Conservation (phyloP, 2,888 invertebrate genomes). For the Invenusta paracnida region DNA sequence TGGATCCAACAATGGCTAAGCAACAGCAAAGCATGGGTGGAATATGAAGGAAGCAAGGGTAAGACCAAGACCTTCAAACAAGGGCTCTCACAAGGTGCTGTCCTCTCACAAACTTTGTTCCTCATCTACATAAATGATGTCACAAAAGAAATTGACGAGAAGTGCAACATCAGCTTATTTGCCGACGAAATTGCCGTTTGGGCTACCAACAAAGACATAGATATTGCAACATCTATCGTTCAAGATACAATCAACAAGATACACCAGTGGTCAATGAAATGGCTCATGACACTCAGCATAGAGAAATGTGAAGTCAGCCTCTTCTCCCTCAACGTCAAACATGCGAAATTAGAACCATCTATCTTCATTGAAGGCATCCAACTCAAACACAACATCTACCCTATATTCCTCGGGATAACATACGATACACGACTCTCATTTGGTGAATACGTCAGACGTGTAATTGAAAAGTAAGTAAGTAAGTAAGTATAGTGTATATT, state of each 20-base stretch:
- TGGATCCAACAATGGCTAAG: background rate
- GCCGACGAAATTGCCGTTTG: background rate
- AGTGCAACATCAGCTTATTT: background rate
- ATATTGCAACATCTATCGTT: background rate
- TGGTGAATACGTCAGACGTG: background rate
- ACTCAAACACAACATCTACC: background rate
- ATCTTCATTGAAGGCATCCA: background rate
- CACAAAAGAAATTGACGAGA: background rate
- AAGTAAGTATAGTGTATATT: no score
- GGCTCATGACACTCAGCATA: background rate
- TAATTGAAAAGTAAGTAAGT: background rate
- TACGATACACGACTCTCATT: background rate
- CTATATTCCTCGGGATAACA: background rate
- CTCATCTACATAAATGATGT: slow-evolving; percentile 3
- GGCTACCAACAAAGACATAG: background rate
- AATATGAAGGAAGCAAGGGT: background rate
- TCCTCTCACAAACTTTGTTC: background rate
- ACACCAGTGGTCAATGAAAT: background rate
- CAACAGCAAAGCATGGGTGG: background rate
- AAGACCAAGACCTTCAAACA: background rate
- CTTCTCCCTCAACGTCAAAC: background rate
- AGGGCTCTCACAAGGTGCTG: background rate
- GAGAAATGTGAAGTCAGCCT: background rate
- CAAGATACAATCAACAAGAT: background rate
- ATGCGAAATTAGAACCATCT: background rate